phyloP scores from a whole-genome alignment of 2,888 invertebrate species.

The Drosophila parthenogenetica region DNA sequence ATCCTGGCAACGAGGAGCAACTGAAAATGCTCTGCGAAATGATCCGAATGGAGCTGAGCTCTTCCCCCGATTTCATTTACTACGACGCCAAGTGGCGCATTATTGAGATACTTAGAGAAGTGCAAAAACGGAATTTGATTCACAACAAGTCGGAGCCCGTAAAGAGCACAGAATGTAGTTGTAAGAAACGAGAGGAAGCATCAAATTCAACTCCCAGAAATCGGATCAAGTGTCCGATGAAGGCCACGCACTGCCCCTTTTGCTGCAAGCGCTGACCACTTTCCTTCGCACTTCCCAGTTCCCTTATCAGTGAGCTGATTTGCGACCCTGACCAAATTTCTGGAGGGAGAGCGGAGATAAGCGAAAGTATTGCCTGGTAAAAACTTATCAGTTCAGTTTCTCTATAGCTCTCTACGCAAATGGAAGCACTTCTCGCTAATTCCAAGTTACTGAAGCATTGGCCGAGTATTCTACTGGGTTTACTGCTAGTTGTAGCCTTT shows the following conservation, averaged over 20 bases:
- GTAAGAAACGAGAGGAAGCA: background rate
- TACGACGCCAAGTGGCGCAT: constrained; percentile 79
- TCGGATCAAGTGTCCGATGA: background rate
- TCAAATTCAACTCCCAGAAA: background rate
- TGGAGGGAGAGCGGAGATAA: constrained; percentile 48
- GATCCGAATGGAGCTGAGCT: constrained; percentile 61
- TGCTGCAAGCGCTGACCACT: constrained; percentile 4
- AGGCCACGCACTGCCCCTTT: constrained; percentile 16
- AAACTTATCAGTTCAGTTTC: constrained; percentile 37
- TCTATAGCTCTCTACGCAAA: constrained; percentile 2
- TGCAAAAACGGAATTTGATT: constrained; percentile 68
- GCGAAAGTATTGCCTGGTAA: constrained; percentile 1
- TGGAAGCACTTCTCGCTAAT: constrained; percentile 58
- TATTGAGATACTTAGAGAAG: constrained; percentile 70
- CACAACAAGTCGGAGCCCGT: constrained; percentile 23
- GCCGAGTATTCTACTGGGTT: constrained; percentile 50
- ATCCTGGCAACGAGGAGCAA: constrained; percentile 43
- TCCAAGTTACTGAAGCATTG: constrained; percentile 66
- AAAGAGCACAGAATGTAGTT: background rate
- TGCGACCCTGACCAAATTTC: constrained; percentile 40
- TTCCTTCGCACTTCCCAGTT: background rate
- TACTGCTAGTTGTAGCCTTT: constrained; percentile 36
- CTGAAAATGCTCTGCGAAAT: constrained; percentile 71
- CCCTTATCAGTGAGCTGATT: constrained; percentile 41
- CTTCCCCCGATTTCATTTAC: constrained; percentile 69